Percentiles rank a stretch among this genome's conserved stretches.
These are phyloP conservation scores for Phrynocephalus vlangalii DNA, from an alignment of 2,797 vertebrate species.

Conservation along the genomic window DNA sequence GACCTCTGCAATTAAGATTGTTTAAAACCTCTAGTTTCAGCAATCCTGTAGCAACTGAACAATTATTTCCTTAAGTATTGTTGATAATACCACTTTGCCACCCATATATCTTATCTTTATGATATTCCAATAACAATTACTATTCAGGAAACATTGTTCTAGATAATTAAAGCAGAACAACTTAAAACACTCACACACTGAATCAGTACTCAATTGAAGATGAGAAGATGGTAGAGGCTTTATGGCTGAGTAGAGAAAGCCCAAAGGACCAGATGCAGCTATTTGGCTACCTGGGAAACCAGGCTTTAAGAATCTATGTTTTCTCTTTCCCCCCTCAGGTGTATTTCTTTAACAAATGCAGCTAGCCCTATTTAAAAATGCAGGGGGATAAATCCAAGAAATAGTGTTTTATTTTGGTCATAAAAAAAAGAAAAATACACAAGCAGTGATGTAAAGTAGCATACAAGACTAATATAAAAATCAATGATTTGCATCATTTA, in stretches of 20 bases:
- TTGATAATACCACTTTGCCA: neutral
- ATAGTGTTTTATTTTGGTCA: too few relatives aligned
- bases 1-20: neutral
- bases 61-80: neutral
- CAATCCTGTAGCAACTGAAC: neutral
- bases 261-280: neutral
- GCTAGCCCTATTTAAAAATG: neutral
- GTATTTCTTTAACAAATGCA: too few relatives aligned
- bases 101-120: neutral
- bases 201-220: neutral
- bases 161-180: neutral
- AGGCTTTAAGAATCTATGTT: neutral
- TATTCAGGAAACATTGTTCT: neutral
- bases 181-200: neutral
- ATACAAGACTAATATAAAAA: conserved; percentile 41
- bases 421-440: too few relatives aligned
- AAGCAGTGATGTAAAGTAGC: too few relatives aligned
- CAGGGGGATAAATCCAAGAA: too few relatives aligned
- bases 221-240: neutral
- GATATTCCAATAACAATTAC: neutral
- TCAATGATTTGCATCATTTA: conserved; percentile 51
- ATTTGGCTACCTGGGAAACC: neutral
- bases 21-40: neutral
- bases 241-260: neutral
- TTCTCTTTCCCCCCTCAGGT: too few relatives aligned